Conservation (phyloP, 2,797 vertebrate species). For the Danio aesculapii region DNA sequence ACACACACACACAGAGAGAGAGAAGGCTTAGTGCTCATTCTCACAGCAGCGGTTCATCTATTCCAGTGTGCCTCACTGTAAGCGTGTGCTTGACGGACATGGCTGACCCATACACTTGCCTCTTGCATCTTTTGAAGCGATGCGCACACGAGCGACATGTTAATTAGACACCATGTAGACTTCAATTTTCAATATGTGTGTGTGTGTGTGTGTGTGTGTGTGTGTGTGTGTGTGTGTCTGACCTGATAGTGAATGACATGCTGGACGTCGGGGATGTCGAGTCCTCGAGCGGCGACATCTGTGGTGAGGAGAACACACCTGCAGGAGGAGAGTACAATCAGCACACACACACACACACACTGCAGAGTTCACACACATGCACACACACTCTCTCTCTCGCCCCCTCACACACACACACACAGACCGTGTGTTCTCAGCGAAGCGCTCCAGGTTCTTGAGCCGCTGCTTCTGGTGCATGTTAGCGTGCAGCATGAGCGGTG, state of each 20-base stretch:
- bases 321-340: slow-evolving; percentile 50
- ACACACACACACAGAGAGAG: no score
- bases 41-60: not conserved
- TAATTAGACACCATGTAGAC: no score
- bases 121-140: no score
- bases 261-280: slow-evolving; percentile 94
- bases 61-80: no score
- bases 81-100: no score
- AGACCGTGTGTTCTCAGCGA: slow-evolving; percentile 91
- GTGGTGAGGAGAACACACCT: slow-evolving; percentile 95
- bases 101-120: no score
- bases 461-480: slow-evolving; percentile 99
- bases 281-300: slow-evolving; percentile 95
- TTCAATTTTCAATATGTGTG: no score
- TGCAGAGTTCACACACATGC: not conserved
- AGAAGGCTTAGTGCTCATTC: no score
- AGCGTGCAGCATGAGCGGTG: slow-evolving; percentile 90
- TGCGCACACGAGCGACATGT: no score
- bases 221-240: no score
- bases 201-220: not conserved
- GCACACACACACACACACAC: not conserved
- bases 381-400: not conserved
- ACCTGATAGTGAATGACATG: slow-evolving; percentile 99
- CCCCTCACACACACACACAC: slow-evolving; percentile 24
- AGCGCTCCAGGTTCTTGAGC: slow-evolving; percentile 94